Evolutionary conservation across 2,113 vertebrate genomes (phyloP), one percentile per base, ranked within the genome.

Genomic region (Dipodomys spectabilis): DNA sequence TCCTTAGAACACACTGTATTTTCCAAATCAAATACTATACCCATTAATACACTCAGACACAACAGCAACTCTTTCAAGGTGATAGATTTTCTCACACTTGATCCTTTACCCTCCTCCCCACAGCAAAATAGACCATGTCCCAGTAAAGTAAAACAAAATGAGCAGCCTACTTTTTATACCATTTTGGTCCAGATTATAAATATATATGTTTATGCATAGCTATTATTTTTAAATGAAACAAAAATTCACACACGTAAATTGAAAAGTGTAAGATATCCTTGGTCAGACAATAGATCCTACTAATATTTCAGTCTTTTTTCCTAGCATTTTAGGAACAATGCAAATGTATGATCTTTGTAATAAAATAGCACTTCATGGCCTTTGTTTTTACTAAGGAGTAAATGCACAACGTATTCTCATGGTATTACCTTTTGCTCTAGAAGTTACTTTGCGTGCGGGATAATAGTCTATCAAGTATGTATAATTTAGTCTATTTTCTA

Each of bases 31-130:
- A 80, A 91, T 67, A 35, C 57, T 25, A 62, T 25, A 8, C 15
- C 86, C 15, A 71, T 73, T 73, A 60, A 81, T 69, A 86, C 8
- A 5, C 28, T 92, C 35, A 83, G 49, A 86, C 74, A 79, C 73
- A 60, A 87, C 60, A 91, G 25, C 23, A 89, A 35, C 19, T 73
- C 60, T 95, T 94, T 82, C 73, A 91, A 57, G 57, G 72, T 72
- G 60, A 95, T 77, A 23, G 49, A 90, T 85, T 87, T 73, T 53
- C n/a, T 80, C 57, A 22, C 25, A 68, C 25, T n/a, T 80, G 68
- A 74, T 60, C n/a, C 64, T 94, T 78, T 85, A 22, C 39, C 4
- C 3, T 78, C 10, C 15, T 39, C 22, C 13, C 1, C 64, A 0
- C 39, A n/a, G 53, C 85, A n/a, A 82, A 74, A 27, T 15, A 91